phyloP scores from a whole-genome alignment of 2,888 invertebrate genomes.

The Therioaphis trifolii region DNA sequence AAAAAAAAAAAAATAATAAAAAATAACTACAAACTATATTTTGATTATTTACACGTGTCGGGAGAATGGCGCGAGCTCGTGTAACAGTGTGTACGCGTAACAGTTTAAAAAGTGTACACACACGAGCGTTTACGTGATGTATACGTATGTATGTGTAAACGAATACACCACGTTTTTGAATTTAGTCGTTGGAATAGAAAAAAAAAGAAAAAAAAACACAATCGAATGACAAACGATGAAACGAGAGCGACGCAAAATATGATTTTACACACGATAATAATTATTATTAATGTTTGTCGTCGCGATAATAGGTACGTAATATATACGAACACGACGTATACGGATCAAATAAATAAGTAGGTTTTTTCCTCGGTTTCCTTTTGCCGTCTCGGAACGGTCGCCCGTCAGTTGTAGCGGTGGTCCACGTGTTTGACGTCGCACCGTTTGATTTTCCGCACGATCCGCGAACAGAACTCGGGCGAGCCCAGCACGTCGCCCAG shows the following conservation, averaged over 20 bases:
- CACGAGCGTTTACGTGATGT: too few species aligned
- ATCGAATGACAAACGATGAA: background rate
- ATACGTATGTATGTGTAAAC: background rate
- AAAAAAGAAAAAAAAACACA: background rate
- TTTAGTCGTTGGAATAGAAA: background rate
- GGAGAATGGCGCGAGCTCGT: constrained; percentile 27
- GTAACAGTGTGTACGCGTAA: too few species aligned
- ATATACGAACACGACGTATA: background rate
- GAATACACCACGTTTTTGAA: background rate
- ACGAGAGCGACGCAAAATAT: too few species aligned
- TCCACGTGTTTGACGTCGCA: constrained; percentile 24
- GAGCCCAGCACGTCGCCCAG: constrained; percentile 87
- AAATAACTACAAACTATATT: constrained; percentile 13
- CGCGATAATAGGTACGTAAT: background rate
- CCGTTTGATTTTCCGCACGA: constrained; percentile 51
- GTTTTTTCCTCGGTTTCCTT: background rate
- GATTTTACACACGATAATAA: too few species aligned
- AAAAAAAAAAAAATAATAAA: too few species aligned
- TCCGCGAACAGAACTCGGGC: constrained; percentile 75
- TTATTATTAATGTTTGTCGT: too few species aligned
- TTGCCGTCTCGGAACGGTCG: background rate
- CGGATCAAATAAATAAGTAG: background rate
- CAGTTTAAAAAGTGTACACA: too few species aligned
- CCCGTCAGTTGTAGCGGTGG: background rate
- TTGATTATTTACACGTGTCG: constrained; percentile 58